Percentiles rank a stretch among this genome's conserved stretches.
Evolutionary conservation across 2,113 vertebrate genomes (phyloP).

Genomic region (Sterrhoptilus dennistouni): DNA sequence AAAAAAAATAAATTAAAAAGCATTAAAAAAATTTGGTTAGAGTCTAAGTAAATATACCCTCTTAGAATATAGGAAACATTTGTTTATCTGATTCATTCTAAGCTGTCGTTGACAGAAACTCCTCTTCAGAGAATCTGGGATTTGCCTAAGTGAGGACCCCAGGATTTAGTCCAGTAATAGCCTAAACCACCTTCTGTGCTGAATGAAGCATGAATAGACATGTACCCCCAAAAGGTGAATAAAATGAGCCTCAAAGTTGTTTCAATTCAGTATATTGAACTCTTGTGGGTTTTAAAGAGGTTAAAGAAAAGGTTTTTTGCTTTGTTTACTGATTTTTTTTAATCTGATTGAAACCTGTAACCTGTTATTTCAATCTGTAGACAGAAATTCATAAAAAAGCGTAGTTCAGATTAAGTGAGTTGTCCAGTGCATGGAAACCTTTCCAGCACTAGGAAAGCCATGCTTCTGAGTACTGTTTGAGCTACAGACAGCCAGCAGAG

Average conservation of each 20-base stretch:
- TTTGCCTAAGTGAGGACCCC: not conserved
- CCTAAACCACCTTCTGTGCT: not conserved
- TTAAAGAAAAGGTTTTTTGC: not conserved
- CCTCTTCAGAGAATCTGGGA: not conserved
- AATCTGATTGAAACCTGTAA: not conserved
- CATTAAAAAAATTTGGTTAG: not conserved
- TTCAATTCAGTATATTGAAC: not conserved
- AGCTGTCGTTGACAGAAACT: not conserved
- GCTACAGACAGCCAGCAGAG: not conserved
- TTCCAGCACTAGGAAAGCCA: not conserved
- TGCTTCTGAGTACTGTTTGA: not conserved
- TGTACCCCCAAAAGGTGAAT: not conserved
- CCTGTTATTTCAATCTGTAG: not conserved
- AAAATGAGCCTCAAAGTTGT: not conserved
- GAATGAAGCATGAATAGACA: not conserved
- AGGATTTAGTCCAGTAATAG: not conserved
- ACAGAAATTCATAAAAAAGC: not conserved
- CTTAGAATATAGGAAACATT: not conserved
- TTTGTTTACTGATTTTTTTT: not conserved
- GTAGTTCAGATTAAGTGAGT: not conserved
- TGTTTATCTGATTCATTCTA: not conserved
- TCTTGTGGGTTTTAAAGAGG: not conserved
- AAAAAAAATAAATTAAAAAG: not conserved
- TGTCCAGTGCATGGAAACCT: not conserved
- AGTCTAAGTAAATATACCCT: not conserved